These are phyloP conservation scores for Channallabes apus DNA, from an alignment of 2,797 vertebrate genomes.

Conservation along the genomic window DNA sequence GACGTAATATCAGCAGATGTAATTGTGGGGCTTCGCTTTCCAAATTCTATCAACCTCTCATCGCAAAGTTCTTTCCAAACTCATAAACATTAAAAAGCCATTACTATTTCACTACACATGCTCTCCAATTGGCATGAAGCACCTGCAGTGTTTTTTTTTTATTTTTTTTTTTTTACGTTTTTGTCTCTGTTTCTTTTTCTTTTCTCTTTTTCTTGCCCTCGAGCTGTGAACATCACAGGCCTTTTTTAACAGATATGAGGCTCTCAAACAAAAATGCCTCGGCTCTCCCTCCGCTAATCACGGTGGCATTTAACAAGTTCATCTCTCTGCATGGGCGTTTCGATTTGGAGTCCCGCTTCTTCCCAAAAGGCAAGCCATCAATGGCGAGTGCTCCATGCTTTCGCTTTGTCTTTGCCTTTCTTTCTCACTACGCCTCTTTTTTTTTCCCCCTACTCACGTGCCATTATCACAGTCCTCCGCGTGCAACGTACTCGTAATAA, in stretches of 20 bases:
- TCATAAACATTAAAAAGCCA: constrained; percentile 56
- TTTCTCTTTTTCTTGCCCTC: constrained; percentile 29
- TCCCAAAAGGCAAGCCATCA: constrained; percentile 52
- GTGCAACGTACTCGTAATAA: constrained; percentile 27
- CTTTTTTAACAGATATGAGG: not conserved
- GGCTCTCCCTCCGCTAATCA: constrained; percentile 42
- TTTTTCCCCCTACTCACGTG: not conserved
- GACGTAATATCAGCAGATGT: constrained; percentile 53
- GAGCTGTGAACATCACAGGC: constrained; percentile 41
- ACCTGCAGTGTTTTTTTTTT: constrained; percentile 47
- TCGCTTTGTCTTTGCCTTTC: not conserved
- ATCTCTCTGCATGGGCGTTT: constrained; percentile 54
- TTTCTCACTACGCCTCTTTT: not conserved
- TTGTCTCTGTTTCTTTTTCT: not conserved
- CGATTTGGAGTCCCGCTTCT: constrained; percentile 52
- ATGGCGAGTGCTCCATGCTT: constrained; percentile 27
- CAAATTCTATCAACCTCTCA: constrained; percentile 45
- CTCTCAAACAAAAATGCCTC: constrained; percentile 40
- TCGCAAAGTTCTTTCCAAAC: constrained; percentile 50
- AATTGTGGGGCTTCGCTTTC: constrained; percentile 46
- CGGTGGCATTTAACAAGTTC: constrained; percentile 54
- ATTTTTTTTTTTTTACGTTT: not conserved
- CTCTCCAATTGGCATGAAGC: constrained; percentile 51
- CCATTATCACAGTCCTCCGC: not conserved
- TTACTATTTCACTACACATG: constrained; percentile 50